Base-by-base conservation (phyloP, 2,888 invertebrate species). In the Lasiommata megera region DNA sequence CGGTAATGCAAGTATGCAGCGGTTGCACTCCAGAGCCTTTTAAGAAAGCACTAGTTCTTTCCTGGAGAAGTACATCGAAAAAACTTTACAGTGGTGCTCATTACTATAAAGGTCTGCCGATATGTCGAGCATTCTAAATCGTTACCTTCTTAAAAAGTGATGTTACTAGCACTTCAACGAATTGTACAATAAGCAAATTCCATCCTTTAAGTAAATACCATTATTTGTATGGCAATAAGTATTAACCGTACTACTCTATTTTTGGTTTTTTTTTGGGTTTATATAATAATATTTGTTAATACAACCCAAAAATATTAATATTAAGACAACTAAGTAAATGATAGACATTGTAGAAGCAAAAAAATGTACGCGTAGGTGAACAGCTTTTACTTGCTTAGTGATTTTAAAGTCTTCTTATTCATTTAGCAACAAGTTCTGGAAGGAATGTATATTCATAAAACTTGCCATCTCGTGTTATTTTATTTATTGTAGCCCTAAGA, bases 1-100 rank as follows among this genome's bases (percentile, higher is more conserved):
- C 95, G 8, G 95, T 96, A 0, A 94, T 96, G 94, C 92, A 94
- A 66, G 87, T 96, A 1, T 96, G 96, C 80, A 93, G 94, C 58
- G 94, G 94, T 0, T 96, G 96, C 69, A 92, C 94, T 16, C 81
- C 92, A 0, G 96, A 96, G 73, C 96, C 96, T 0, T 96, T 96
- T 82, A 94, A 93, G 64, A 95, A 95, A 69, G 96, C 96, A 6
- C 87, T 96, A 16, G 92, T 96, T 2, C 92, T 96, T 34, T 94
- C 94, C 6, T 96, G 96, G 96, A 93, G 96, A 71, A 90, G 73
- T 0, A 87, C 94, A 0, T 92, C 94, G 0, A 95, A 95, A 77
- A 95, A 95, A 75, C 83, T 95, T 0, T 94, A 93, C 76, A 94
- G 94, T 34, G 95, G 95, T 0, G 95, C 95, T 5, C 91, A 93